These are phyloP conservation scores for Polypedilum pembai DNA, from an alignment of 1,140 invertebrate species.

Conservation along the genomic window DNA sequence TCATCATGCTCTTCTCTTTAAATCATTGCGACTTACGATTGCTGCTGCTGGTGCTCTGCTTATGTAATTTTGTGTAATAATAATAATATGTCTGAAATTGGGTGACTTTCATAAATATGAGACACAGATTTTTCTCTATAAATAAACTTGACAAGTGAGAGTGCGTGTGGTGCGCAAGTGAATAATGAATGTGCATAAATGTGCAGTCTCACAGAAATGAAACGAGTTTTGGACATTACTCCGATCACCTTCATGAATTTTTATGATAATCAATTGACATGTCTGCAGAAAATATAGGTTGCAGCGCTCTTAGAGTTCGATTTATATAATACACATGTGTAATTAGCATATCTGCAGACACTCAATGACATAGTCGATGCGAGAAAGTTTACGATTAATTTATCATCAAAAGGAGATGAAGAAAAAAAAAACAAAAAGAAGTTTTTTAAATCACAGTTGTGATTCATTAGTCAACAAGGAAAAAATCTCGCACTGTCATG, in stretches of 20 bases:
- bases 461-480: too few species aligned
- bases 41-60: too few species aligned
- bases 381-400: too few species aligned
- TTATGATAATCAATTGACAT: neutral
- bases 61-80: too few species aligned
- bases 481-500: too few species aligned
- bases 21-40: neutral
- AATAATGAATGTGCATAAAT: neutral
- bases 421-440: too few species aligned
- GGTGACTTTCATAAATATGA: constrained; percentile 3
- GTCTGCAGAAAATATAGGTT: neutral
- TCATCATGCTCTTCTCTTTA: neutral
- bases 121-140: neutral
- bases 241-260: neutral
- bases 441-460: too few species aligned
- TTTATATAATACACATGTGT: too few species aligned
- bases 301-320: neutral
- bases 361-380: too few species aligned
- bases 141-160: too few species aligned
- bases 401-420: too few species aligned
- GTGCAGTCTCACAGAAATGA: neutral
- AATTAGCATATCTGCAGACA: too few species aligned
- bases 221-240: neutral
- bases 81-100: neutral
- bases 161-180: neutral